Evolutionary conservation across 37 sponge, comb jelly and placozoan genomes (phyloP), one percentile per base, ranked within the genome.

Genomic region (Cliona cf. orientalis): DNA sequence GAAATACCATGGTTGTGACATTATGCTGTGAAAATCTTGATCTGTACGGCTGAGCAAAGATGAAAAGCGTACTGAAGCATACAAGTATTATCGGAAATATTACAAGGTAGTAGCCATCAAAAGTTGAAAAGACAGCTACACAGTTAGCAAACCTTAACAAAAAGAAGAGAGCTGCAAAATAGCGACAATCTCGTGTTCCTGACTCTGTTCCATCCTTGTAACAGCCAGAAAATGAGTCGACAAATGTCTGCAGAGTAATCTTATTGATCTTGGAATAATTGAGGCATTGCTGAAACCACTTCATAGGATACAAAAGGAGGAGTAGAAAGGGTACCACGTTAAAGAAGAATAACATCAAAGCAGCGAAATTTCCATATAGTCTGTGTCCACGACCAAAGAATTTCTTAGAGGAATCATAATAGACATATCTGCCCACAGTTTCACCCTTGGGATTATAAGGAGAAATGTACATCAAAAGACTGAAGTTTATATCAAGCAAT

Each of bases 101-200:
- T n/a, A n/a, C n/a, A n/a, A n/a, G n/a, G 14, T 19, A 9, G 14
- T 49, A 49, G 53, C 9, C 14, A 49, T 9, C 9, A 6, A 61
- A 28, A 6, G 26, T 22, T 11, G 23, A 61, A 6, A 6, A 21
- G 23, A 25, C 12, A n/a, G 28, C 63, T 25, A 61, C 12, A 28
- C 56, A 62, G 3, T 14, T 32, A 21, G 38, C 17, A 22, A 71
- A 1, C n/a, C 72, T 23, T 22, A 23, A 22, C 4, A 71, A 43
- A 4, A 71, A 14, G 22, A 43, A 42, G 3, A 71, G 21, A 21
- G 25, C 72, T 32, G 72, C 44, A 71, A 71, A 71, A 29, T n/a
- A 71, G 21, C 72, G 43, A 19, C 72, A 42, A 42, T 71, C 72
- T n/a, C 45, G 45, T 35, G 68, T 67, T 14, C 68, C 68, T n/a